Evolutionary conservation across 2,797 vertebrate species (phyloP), one percentile per base, ranked within the genome.

Genomic region (Sebastiscus albofasciatus): DNA sequence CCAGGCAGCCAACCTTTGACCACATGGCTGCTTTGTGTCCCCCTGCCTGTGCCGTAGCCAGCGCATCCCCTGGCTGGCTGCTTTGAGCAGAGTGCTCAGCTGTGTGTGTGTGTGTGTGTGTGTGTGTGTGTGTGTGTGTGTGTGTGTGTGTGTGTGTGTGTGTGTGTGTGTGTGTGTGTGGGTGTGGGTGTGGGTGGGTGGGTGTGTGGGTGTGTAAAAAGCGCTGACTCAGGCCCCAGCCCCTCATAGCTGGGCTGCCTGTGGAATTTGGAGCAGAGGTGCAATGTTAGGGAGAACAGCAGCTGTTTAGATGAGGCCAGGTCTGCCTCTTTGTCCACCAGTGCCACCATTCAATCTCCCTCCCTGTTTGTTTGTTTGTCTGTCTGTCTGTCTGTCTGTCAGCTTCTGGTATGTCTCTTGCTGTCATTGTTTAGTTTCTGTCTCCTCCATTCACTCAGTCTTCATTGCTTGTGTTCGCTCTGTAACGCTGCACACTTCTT

Each of bases 181-280:
- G 24, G 24, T 24, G 24, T 24, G 24, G 24, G 24, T 2, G 24
- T 24, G 24, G 2, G 83, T 55, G 54, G 24, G 54, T 85, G 86
- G 78, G 83, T 67, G 52, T 81, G 83, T 55, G 54, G 27, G 56
- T 85, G 86, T 79, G 83, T 67, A 14, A 73, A 92, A 93, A 94
- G 59, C 31, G 95, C 95, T 95, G 95, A 96, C 92, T 96, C 93
- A 95, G 94, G 74, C 91, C 78, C 71, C 92, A 83, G 81, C 89
- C 84, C 82, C 87, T 92, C 87, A 87, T 67, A 77, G 87, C 81
- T 75, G 72, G 67, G 79, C 90, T 88, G 93, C 85, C 89, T 89
- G 90, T 94, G 93, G 94, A 93, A 95, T 95, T 89, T 94, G 76
- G 92, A 91, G 91, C 91, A 72, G 92, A 93, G 90, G 90, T 93